phyloP scores from a whole-genome alignment of 2,113 vertebrate species.

The Haplochromis burtoni region DNA sequence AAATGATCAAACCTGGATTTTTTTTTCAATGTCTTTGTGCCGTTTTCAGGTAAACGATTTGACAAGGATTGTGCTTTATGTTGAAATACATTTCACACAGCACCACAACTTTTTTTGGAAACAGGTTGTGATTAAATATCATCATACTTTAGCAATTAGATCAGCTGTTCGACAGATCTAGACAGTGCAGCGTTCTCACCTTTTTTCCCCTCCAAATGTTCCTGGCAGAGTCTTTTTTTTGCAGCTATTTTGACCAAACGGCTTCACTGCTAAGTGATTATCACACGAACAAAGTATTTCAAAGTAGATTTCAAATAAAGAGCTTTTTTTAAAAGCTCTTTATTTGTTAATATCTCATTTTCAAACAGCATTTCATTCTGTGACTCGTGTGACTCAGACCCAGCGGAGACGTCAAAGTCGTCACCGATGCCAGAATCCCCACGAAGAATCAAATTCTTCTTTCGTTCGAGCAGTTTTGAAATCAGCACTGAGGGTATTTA shows the following conservation, averaged over 20 bases:
- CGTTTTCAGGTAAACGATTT: not conserved
- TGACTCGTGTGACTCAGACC: not conserved
- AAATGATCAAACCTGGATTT: not conserved
- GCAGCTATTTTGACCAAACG: not conserved
- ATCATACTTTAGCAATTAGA: constrained; percentile 21
- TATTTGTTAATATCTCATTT: constrained; percentile 15
- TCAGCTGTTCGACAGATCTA: not conserved
- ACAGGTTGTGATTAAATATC: constrained; percentile 9
- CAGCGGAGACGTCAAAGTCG: not conserved
- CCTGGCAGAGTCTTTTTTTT: not conserved
- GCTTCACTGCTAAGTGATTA: not conserved
- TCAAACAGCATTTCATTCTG: constrained; percentile 8
- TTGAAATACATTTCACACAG: not conserved
- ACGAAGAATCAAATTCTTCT: not conserved
- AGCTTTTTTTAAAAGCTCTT: not conserved
- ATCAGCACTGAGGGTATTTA: not conserved
- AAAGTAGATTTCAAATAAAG: not conserved
- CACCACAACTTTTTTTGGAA: not conserved
- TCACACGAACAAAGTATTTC: not conserved
- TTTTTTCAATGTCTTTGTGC: not conserved
- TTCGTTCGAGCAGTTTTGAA: not conserved
- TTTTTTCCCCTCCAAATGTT: not conserved
- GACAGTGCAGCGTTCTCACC: not conserved
- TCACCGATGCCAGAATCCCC: not conserved
- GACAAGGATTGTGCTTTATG: not conserved